Evolutionary conservation across 2,797 vertebrate genomes (phyloP).

Genomic region (Hemibagrus guttatus): DNA sequence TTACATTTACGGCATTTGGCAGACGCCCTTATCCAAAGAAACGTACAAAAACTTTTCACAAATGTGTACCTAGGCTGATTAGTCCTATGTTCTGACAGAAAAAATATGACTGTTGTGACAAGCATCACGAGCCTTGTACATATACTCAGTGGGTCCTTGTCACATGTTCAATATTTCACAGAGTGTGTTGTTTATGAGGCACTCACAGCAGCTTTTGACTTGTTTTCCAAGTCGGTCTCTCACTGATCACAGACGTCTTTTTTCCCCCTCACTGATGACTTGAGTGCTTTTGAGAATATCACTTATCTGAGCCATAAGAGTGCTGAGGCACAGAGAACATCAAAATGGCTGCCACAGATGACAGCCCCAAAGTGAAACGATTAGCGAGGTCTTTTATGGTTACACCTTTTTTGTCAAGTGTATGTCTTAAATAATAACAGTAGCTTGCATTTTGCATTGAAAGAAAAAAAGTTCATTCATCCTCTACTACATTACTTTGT

Average conservation of each 20-base stretch:
- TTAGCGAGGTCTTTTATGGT: conserved; percentile 79
- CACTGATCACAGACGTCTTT: conserved; percentile 48
- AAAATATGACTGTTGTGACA: conserved; percentile 36
- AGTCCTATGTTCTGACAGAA: conserved; percentile 19
- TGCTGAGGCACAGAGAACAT: conserved; percentile 78
- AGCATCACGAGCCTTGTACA: conserved; percentile 33
- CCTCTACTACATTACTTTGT: conserved; percentile 6
- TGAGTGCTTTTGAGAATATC: conserved; percentile 78
- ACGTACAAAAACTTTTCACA: background rate
- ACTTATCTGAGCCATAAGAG: conserved; percentile 78
- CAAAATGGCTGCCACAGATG: conserved; percentile 82
- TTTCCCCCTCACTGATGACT: conserved; percentile 67
- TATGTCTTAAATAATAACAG: conserved; percentile 69
- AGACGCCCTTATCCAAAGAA: too few relatives aligned
- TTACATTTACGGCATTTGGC: too few relatives aligned
- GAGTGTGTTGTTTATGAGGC: conserved; percentile 46
- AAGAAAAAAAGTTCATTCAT: conserved; percentile 30
- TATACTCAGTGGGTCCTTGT: conserved; percentile 46
- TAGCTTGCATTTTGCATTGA: conserved; percentile 28
- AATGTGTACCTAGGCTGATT: conserved; percentile 27
- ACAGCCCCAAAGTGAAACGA: conserved; percentile 80
- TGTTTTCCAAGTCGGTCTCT: conserved; percentile 48
- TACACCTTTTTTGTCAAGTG: conserved; percentile 72
- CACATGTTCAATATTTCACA: conserved; percentile 47
- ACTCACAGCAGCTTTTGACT: conserved; percentile 48